Base-by-base conservation (phyloP, 1,140 invertebrate genomes). In the Lutraria rhynchaena region DNA sequence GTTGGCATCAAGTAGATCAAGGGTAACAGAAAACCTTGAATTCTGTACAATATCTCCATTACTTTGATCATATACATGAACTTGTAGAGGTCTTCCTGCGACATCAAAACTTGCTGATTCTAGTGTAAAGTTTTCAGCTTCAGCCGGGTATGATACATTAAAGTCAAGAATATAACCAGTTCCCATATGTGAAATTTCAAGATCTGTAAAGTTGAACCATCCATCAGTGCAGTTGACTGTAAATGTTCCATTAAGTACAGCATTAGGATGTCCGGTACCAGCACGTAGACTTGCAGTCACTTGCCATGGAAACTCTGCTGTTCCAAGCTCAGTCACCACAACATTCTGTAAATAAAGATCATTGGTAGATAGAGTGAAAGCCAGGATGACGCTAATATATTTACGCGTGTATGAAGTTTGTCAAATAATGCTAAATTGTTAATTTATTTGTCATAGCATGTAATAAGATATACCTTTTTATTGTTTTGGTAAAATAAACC, bases 111-210 rank as follows among this genome's bases (percentile, higher is more conserved):
- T 57, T 3, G 44, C 33, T 0, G 82, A 63, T 1, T 60, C 31
- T 4, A 86, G 33, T 0, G 85, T 84, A 31, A 85, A 88, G 71
- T 87, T 86, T n/a, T 73, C 67, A 3, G 85, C 89, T 29, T 76
- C 81, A 0, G 73, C 27, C 11, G 89, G 89, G 3, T 49, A 81
- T 2, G 76, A 83, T n/a, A 89, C 82, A 19, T 73, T 84, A 76
- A 90, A 90, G 15, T 85, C 76, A 0, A 90, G 60, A 4, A 84
- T 77, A 83, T 88, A 90, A 22, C 80, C 85, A 22, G 51, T 60
- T 5, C 78, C 78, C 69, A 63, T 81, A 27, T 81, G 78, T 3
- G 78, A 81, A 1, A 81, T 81, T 22, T 57, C 44, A 17, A 81
- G 67, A 33, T 81, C 78, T 19, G 69, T 81, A 24, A 73, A 81